Percentiles rank a stretch among this genome's conserved stretches.
Conservation (phyloP, 2,113 vertebrate genomes). For the Aepyceros melampus region DNA sequence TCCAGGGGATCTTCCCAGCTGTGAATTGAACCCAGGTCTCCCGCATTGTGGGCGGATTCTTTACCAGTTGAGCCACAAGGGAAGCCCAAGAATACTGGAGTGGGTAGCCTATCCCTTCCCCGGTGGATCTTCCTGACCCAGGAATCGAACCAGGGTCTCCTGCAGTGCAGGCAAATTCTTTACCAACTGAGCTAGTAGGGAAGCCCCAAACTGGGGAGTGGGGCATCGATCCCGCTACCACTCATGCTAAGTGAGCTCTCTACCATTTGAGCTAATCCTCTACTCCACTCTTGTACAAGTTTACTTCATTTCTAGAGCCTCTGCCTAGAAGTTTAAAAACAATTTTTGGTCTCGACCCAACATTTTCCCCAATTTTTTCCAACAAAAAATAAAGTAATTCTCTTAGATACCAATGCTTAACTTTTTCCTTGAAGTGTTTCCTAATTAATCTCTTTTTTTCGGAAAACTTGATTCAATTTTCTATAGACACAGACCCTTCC, state of each 20-base stretch:
- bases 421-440: not conserved
- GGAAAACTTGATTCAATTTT: not conserved
- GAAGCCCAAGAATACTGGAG: not conserved
- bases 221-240: not conserved
- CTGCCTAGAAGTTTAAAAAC: not conserved
- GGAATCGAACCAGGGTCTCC: not conserved
- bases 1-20: not conserved
- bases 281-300: not conserved
- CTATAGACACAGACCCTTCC: not conserved
- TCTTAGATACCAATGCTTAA: not conserved
- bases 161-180: not conserved
- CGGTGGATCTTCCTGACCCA: not conserved
- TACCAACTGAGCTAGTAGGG: not conserved
- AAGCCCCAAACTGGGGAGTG: not conserved
- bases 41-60: not conserved
- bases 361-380: not conserved
- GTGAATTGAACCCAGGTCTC: not conserved
- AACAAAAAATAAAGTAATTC: not conserved
- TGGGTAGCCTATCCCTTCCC: not conserved
- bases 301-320: not conserved
- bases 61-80: not conserved
- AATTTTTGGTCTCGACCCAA: not conserved
- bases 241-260: rapidly evolving
- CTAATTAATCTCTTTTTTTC: not conserved
- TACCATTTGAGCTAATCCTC: not conserved